phyloP scores from a whole-genome alignment of 2,113 vertebrate genomes.

The Salvator merianae region DNA sequence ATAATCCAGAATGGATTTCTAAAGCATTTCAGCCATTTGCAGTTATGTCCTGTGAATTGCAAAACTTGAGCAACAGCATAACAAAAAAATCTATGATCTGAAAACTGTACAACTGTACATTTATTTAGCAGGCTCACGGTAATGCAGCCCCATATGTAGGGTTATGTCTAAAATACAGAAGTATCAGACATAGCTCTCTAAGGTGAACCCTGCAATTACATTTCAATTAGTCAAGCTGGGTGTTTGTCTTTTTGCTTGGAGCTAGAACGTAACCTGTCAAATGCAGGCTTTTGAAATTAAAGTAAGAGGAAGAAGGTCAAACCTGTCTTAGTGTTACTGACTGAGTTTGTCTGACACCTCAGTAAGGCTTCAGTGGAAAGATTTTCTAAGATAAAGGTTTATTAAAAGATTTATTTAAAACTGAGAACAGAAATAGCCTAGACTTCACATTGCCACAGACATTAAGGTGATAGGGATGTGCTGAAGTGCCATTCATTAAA shows the following conservation, averaged over 20 bases:
- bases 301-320: constrained; percentile 57
- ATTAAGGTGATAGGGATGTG: background rate
- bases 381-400: constrained; percentile 45
- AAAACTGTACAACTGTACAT: constrained; percentile 11
- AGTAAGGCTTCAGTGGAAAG: constrained; percentile 41
- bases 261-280: constrained; percentile 52
- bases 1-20: background rate
- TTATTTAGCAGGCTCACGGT: constrained; percentile 16
- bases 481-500: no score
- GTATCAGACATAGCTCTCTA: constrained; percentile 45
- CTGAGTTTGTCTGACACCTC: constrained; percentile 33
- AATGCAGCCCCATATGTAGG: constrained; percentile 42
- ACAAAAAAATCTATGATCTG: constrained; percentile 9
- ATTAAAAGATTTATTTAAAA: constrained; percentile 56
- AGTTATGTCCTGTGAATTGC: background rate
- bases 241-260: constrained; percentile 70
- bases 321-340: constrained; percentile 31
- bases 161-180: constrained; percentile 45
- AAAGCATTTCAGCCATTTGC: background rate
- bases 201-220: constrained; percentile 69
- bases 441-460: background rate
- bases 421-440: background rate
- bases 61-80: background rate
- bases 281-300: constrained; percentile 58
- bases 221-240: constrained; percentile 59